Percentiles rank a stretch among this genome's conserved stretches.
Evolutionary conservation across 2,797 vertebrate genomes (phyloP).

Genomic region (Bucorvus abyssinicus): DNA sequence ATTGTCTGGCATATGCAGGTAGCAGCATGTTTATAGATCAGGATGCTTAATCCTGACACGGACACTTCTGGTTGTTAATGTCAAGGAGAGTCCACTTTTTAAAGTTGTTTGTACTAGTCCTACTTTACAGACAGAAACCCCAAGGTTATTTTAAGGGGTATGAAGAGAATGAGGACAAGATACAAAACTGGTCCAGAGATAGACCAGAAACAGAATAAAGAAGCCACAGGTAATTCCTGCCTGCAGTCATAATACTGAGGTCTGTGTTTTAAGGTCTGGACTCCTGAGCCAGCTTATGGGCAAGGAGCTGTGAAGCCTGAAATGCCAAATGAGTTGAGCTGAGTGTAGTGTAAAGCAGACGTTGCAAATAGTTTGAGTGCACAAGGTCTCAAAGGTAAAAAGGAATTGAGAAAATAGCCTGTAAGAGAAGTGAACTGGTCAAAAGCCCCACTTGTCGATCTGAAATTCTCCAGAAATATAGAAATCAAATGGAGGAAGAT

Average conservation of each 20-base stretch:
- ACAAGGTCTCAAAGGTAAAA: constrained; percentile 20
- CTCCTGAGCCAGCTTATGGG: not conserved
- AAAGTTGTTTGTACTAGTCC: not conserved
- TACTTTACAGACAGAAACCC: not conserved
- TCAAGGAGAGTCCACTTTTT: not conserved
- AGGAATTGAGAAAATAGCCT: constrained; percentile 10
- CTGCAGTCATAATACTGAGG: not conserved
- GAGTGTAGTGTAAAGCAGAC: not conserved
- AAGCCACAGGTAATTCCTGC: not conserved
- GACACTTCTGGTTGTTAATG: not conserved
- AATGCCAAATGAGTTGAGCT: not conserved
- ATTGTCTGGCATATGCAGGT: not conserved
- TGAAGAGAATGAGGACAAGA: not conserved
- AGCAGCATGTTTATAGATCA: not conserved
- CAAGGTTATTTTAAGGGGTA: not conserved
- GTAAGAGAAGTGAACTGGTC: not conserved
- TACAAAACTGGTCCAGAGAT: not conserved
- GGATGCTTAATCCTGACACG: not conserved
- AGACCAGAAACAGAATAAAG: not conserved
- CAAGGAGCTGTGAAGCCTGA: constrained; percentile 28
- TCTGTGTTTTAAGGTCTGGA: not conserved
- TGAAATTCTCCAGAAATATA: constrained; percentile 25
- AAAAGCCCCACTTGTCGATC: not conserved
- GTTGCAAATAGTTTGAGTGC: not conserved
- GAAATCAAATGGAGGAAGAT: not conserved